phyloP scores from a whole-genome alignment of 2,888 invertebrate species.

The Palloptera scutellata region DNA sequence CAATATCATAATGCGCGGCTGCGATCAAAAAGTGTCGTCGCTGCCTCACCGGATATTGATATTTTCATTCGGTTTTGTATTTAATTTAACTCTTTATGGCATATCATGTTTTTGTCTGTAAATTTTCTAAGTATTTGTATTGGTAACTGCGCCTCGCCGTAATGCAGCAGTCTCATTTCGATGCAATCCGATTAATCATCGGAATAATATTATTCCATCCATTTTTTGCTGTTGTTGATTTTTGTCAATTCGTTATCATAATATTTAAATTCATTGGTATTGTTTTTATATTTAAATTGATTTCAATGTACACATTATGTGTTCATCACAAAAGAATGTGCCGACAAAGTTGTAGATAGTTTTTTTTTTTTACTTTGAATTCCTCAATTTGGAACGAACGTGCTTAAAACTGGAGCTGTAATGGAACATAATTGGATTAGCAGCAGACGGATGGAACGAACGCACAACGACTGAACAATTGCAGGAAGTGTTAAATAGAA shows the following conservation, averaged over 20 bases:
- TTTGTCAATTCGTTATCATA: constrained; percentile 18
- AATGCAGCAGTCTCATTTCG: not conserved
- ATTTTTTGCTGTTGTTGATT: not conserved
- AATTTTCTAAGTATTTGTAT: not conserved
- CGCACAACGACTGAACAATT: no score
- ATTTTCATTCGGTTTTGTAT: constrained; percentile 1
- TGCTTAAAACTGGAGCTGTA: not conserved
- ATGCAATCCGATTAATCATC: constrained; percentile 3
- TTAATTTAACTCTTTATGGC: not conserved
- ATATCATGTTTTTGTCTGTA: not conserved
- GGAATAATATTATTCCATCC: not conserved
- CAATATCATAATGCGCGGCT: constrained; percentile 9
- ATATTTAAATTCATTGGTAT: constrained; percentile 26
- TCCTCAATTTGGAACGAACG: not conserved
- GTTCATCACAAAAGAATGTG: not conserved
- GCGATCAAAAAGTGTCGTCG: constrained; percentile 5
- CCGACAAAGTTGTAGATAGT: constrained; percentile 5
- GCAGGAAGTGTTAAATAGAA: no score
- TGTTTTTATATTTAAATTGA: constrained; percentile 15
- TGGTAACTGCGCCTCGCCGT: not conserved
- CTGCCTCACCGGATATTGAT: constrained; percentile 1
- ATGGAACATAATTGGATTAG: constrained; percentile 7
- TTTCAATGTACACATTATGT: constrained; percentile 2
- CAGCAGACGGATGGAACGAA: not conserved
- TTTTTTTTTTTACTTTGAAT: not conserved